A percentile compares a stretch with the other conserved stretches of the same genome.
These are phyloP conservation scores for Dasyprocta punctata DNA, from an alignment of 2,113 vertebrate species.

Conservation along the genomic window DNA sequence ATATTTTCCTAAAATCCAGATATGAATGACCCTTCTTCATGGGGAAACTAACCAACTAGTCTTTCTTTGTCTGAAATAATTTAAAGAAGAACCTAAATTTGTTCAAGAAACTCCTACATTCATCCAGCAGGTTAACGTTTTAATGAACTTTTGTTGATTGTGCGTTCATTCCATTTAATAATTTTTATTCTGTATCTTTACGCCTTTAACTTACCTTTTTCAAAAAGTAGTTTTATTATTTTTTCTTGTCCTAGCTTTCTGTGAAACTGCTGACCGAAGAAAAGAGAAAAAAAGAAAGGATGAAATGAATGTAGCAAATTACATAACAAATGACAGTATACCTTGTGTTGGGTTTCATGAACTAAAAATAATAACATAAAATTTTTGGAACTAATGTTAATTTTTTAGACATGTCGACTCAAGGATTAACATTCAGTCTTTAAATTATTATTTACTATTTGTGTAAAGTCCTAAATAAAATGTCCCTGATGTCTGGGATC, in stretches of 20 bases:
- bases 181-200: not conserved
- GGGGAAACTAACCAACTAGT: not conserved
- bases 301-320: not conserved
- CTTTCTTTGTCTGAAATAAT: not conserved
- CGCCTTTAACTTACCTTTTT: not conserved
- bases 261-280: not conserved
- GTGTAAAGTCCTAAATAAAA: not conserved
- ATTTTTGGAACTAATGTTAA: not conserved
- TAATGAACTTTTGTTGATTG: not conserved
- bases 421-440: not conserved
- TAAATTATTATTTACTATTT: not conserved
- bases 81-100: not conserved
- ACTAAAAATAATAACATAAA: not conserved
- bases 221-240: not conserved
- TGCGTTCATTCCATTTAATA: not conserved
- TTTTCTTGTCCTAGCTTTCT: not conserved
- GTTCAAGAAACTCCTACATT: not conserved
- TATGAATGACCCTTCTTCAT: not conserved
- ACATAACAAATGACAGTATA: not conserved
- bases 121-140: not conserved
- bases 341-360: not conserved
- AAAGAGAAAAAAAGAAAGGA: not conserved
- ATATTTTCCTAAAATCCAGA: not conserved
- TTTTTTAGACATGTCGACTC: not conserved
- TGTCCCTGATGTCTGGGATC: not conserved